Conservation (phyloP, 2,797 vertebrate species). For the Hirundo rustica region DNA sequence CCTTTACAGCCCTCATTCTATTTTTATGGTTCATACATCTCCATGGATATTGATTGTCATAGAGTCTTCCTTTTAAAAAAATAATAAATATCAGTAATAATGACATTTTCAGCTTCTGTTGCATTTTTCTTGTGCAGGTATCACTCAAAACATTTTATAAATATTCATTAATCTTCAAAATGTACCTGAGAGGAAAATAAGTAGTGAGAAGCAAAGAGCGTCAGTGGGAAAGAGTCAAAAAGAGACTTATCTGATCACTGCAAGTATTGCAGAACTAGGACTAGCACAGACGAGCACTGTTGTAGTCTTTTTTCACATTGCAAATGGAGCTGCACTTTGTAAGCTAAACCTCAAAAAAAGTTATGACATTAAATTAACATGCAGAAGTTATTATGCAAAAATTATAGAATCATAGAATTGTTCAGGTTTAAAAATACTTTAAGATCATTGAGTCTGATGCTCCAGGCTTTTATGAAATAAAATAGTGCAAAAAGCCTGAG, state of each 20-base stretch:
- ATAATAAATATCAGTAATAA: neutral
- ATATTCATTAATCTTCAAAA: conserved; percentile 30
- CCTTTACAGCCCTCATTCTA: neutral
- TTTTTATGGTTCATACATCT: neutral
- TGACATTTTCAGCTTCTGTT: neutral
- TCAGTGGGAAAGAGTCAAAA: neutral
- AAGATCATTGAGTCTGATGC: neutral
- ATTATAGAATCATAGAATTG: neutral
- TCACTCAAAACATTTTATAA: conserved; percentile 19
- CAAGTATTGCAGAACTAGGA: conserved; percentile 11
- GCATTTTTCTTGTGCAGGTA: conserved; percentile 6
- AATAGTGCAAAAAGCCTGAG: neutral
- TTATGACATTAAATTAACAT: neutral
- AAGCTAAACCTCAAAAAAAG: neutral
- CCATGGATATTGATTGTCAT: neutral
- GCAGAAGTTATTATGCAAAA: neutral
- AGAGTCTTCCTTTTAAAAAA: conserved; percentile 1
- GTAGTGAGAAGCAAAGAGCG: neutral
- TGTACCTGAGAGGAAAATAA: conserved; percentile 4
- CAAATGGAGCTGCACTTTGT: neutral
- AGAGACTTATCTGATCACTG: conserved; percentile 24
- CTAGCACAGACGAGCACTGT: conserved; percentile 6
- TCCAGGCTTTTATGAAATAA: neutral
- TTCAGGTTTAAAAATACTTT: neutral
- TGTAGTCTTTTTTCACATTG: neutral